Evolutionary conservation across 2,113 vertebrate genomes (phyloP).

Genomic region (Crocuta crocuta): DNA sequence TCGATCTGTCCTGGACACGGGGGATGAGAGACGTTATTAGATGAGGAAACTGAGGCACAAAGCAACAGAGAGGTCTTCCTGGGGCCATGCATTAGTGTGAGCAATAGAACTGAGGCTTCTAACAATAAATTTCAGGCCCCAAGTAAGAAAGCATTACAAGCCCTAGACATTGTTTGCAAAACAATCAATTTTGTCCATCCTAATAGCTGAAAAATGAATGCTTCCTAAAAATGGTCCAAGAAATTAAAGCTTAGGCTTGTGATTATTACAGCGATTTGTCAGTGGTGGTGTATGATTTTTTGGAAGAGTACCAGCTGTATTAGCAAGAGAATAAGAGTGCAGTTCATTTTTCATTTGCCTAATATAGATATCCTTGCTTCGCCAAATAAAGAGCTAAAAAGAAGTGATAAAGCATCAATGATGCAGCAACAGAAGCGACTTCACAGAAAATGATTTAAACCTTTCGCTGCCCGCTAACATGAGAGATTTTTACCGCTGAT

Average conservation of each 20-base stretch:
- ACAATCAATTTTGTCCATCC: slow-evolving; percentile 65
- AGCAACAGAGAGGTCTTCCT: not conserved
- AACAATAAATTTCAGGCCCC: not conserved
- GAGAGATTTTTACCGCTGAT: slow-evolving; percentile 53
- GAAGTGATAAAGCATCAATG: slow-evolving; percentile 38
- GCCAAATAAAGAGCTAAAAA: slow-evolving; percentile 48
- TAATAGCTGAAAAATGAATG: slow-evolving; percentile 64
- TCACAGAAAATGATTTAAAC: slow-evolving; percentile 74
- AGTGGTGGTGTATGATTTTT: slow-evolving; percentile 13
- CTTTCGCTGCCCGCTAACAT: slow-evolving; percentile 51
- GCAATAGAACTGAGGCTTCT: not conserved
- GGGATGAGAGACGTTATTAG: not conserved
- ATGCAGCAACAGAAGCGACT: slow-evolving; percentile 77
- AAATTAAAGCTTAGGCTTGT: slow-evolving; percentile 41
- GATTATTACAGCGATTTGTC: slow-evolving; percentile 31
- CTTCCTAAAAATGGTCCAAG: slow-evolving; percentile 60
- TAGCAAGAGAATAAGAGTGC: not conserved
- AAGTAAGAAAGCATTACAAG: not conserved
- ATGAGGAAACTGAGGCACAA: slow-evolving; percentile 53
- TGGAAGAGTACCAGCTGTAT: slow-evolving; percentile 48
- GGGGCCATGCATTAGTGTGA: not conserved
- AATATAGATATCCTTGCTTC: not conserved
- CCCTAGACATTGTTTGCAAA: not conserved
- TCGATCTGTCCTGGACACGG: not conserved
- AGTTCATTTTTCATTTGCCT: slow-evolving; percentile 49